A percentile compares a stretch with the other conserved stretches of the same genome.
Evolutionary conservation across 1,140 invertebrate species (phyloP).

Genomic region (Harpegnathos saltator): DNA sequence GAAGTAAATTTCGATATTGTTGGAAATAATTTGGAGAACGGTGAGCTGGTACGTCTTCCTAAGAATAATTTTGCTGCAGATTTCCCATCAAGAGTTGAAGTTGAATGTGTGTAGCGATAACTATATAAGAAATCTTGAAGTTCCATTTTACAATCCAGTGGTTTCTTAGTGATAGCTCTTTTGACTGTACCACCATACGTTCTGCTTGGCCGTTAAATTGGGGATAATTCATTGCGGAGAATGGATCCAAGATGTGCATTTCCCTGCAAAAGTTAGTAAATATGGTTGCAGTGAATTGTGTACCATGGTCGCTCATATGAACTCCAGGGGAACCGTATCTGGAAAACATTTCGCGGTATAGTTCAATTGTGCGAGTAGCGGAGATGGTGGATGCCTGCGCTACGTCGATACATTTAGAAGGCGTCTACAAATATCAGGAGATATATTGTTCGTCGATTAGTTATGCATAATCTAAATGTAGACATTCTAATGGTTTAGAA

Average conservation of each 20-base stretch:
- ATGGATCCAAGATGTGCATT: background rate
- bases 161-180: background rate
- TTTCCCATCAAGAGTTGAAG: background rate
- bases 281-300: background rate
- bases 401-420: background rate
- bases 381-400: background rate
- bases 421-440: background rate
- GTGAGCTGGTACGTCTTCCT: no score
- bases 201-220: constrained; percentile 19
- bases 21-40: background rate
- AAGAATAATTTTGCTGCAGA: background rate
- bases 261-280: constrained; percentile 1
- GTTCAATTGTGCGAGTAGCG: background rate
- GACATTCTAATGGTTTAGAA: background rate
- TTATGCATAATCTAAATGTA: background rate
- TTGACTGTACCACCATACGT: constrained; percentile 13
- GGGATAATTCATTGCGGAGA: background rate
- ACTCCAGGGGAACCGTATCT: background rate
- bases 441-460: background rate
- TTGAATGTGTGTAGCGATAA: background rate
- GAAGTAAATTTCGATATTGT: background rate
- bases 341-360: background rate
- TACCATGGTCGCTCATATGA: no score
- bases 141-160: background rate
- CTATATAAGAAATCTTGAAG: background rate